Evolutionary conservation across 1,140 invertebrate genomes (phyloP).

Genomic region (Cyrtorhinus lividipennis): DNA sequence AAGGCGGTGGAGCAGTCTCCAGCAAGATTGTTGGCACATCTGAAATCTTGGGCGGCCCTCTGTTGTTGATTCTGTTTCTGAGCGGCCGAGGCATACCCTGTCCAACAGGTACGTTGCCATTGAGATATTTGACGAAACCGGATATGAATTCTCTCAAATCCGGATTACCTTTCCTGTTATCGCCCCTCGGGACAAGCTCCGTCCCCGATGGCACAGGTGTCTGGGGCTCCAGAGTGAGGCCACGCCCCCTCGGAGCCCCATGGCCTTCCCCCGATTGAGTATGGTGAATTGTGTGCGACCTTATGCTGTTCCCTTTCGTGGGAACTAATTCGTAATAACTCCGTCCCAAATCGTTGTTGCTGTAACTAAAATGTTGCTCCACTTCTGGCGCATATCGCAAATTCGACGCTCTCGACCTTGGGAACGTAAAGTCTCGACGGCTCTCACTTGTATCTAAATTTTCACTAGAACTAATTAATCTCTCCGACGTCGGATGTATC

Average conservation of each 20-base stretch:
- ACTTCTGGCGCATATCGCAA: constrained; percentile 5
- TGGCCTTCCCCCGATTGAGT: constrained; percentile 17
- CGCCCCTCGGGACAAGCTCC: constrained; percentile 39
- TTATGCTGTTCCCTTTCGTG: constrained; percentile 1
- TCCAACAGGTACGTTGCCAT: constrained; percentile 51
- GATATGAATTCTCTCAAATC: constrained; percentile 84
- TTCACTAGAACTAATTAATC: not conserved
- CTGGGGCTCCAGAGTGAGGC: constrained; percentile 10
- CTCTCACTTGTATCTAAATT: not conserved
- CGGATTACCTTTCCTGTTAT: constrained; percentile 39
- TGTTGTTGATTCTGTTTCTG: constrained; percentile 66
- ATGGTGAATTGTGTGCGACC: not conserved
- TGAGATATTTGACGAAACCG: constrained; percentile 73
- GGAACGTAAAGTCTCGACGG: not conserved
- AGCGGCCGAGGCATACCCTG: constrained; percentile 30
- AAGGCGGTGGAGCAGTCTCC: constrained; percentile 38
- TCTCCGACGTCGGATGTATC: not conserved
- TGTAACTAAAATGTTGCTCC: constrained; percentile 12
- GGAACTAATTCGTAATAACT: constrained; percentile 9
- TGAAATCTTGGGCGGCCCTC: constrained; percentile 67
- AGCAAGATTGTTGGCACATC: constrained; percentile 56
- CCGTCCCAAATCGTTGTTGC: constrained; percentile 14
- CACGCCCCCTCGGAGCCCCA: constrained; percentile 16
- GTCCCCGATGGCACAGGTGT: constrained; percentile 54
- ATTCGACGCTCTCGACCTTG: not conserved